Conservation (phyloP, 2,113 vertebrate species). For the Gambusia holbrooki region DNA sequence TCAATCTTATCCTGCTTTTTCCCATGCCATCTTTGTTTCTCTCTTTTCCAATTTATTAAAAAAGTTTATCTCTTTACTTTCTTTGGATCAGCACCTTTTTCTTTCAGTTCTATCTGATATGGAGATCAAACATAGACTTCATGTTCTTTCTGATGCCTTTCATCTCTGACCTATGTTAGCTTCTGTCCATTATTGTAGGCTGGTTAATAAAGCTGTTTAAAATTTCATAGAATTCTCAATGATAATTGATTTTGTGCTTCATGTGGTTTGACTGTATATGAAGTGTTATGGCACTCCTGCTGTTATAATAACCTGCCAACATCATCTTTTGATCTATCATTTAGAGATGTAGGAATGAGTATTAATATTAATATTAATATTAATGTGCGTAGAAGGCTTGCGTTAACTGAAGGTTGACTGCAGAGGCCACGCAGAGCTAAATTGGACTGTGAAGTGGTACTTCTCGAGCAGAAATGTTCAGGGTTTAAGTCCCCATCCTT, state of each 20-base stretch:
- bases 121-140: slow-evolving; percentile 3
- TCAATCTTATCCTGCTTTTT: neutral
- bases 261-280: slow-evolving; percentile 27
- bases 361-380: slow-evolving; percentile 34
- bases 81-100: neutral
- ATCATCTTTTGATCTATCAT: slow-evolving; percentile 67
- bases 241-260: slow-evolving; percentile 68
- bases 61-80: neutral
- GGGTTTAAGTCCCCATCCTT: neutral
- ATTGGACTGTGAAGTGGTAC: neutral
- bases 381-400: neutral
- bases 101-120: slow-evolving; percentile 26
- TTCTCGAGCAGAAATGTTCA: neutral
- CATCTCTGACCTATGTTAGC: slow-evolving; percentile 34
- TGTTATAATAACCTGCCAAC: slow-evolving; percentile 48
- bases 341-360: slow-evolving; percentile 55
- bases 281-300: slow-evolving; percentile 23
- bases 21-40: slow-evolving; percentile 6
- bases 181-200: slow-evolving; percentile 18
- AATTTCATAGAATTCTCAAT: slow-evolving; percentile 53
- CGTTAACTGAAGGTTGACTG: slow-evolving; percentile 23
- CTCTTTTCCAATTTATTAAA: neutral
- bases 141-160: slow-evolving; percentile 33
- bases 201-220: slow-evolving; percentile 40
- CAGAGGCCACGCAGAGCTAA: neutral